These are phyloP conservation scores for Acropternis orthonyx DNA, from an alignment of 2,797 vertebrate species.

Conservation along the genomic window DNA sequence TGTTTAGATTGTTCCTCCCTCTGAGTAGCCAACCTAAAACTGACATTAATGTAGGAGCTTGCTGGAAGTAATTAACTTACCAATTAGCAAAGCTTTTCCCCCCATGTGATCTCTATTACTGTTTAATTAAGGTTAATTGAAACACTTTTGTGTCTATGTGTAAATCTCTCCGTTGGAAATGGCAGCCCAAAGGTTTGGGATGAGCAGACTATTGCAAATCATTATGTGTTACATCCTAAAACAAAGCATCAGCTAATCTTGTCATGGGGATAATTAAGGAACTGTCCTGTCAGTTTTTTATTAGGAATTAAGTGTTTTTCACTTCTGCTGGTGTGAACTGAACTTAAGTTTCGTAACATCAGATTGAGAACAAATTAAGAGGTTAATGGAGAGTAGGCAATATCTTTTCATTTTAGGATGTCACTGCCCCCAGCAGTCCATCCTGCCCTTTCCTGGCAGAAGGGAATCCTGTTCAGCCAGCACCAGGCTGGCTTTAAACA, in stretches of 20 bases:
- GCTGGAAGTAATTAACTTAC: background rate
- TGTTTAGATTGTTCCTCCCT: background rate
- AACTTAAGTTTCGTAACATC: background rate
- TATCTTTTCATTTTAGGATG: conserved; percentile 16
- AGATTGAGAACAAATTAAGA: background rate
- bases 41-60: background rate
- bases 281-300: background rate
- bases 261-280: background rate
- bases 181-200: background rate
- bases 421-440: conserved; percentile 26
- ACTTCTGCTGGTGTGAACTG: background rate
- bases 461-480: background rate
- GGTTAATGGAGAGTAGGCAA: conserved; percentile 8
- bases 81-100: background rate
- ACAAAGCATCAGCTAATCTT: background rate
- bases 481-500: background rate
- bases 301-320: background rate
- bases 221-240: background rate
- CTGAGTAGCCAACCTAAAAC: background rate
- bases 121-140: background rate
- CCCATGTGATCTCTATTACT: background rate
- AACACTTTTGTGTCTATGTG: background rate
- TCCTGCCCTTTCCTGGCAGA: conserved; percentile 42
- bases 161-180: background rate
- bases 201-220: background rate